Evolutionary conservation across 2,888 invertebrate species (phyloP), one percentile per base, ranked within the genome.

Genomic region (Macaria notata): DNA sequence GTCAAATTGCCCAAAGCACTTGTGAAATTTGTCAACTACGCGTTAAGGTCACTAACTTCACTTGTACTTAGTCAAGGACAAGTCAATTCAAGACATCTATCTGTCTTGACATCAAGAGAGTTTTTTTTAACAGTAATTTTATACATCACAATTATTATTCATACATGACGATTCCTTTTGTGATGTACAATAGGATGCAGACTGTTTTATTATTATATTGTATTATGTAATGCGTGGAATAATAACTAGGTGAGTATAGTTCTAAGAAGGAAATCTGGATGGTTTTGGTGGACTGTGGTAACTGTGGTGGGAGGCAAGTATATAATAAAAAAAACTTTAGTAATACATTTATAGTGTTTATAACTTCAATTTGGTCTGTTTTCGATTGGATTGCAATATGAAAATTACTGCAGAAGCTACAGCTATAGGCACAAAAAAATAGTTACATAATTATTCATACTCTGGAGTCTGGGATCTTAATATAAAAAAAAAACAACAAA

Each of bases 11-110:
- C 44, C 54, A 67, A 68, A 59, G 54, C 51, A 59, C 56, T 73
- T 71, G 62, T 69, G 62, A 72, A 66, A 74, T 71, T 69, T 69
- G 68, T 69, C 70, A 73, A 70, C 62, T 51, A 47, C 65, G 59
- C 54, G 63, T 49, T 66, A 64, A 66, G 60, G 68, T 63, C 59
- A 64, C 57, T 58, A 63, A 59, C 62, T 65, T 66, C 48, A 48
- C 56, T 49, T 43, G 68, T 49, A 48, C 56, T 49, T 43, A 69
- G 61, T 63, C 72, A 72, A 70, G 75, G 72, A 61, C 68, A 63
- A 51, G 46, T 57, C 62, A 43, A 48, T 61, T 65, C 68, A 63
- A 51, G 48, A 59, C 62, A 43, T 47, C 62, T 65, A 62, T 65
- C 53, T 63, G 49, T 58, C 33, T 61, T 58, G 56, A 60, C 68